phyloP scores from a whole-genome alignment of 2,113 vertebrate genomes.

The Strix uralensis region DNA sequence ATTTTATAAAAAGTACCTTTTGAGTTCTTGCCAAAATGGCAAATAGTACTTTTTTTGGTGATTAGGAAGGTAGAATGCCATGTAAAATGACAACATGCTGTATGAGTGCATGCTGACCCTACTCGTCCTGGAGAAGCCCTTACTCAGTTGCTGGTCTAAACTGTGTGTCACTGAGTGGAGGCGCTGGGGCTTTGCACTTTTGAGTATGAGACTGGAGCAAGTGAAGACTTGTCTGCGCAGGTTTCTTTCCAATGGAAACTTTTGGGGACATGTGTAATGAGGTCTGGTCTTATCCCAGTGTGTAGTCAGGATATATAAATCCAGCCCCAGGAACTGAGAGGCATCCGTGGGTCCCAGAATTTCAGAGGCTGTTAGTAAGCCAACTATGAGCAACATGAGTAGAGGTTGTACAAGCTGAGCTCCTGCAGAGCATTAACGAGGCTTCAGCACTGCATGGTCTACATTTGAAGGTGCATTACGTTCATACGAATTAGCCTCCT shows the following conservation, averaged over 20 bases:
- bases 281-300: not conserved
- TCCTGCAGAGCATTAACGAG: not conserved
- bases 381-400: accelerated
- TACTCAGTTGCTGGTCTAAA: not conserved
- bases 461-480: not conserved
- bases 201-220: not conserved
- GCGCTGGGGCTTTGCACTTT: not conserved
- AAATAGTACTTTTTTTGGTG: not conserved
- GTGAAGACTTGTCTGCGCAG: not conserved
- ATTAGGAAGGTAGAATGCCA: not conserved
- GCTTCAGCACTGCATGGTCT: not conserved
- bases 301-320: not conserved
- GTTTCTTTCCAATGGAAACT: not conserved
- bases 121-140: not conserved
- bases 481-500: not conserved
- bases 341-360: not conserved
- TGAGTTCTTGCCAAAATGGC: not conserved
- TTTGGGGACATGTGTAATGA: accelerated
- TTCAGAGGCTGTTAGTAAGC: not conserved
- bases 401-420: not conserved
- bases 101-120: not conserved
- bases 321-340: not conserved
- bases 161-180: accelerated
- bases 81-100: not conserved
- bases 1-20: not conserved